These are phyloP conservation scores for Gambusia affinis DNA, from an alignment of 2,113 vertebrate species.

Conservation along the genomic window DNA sequence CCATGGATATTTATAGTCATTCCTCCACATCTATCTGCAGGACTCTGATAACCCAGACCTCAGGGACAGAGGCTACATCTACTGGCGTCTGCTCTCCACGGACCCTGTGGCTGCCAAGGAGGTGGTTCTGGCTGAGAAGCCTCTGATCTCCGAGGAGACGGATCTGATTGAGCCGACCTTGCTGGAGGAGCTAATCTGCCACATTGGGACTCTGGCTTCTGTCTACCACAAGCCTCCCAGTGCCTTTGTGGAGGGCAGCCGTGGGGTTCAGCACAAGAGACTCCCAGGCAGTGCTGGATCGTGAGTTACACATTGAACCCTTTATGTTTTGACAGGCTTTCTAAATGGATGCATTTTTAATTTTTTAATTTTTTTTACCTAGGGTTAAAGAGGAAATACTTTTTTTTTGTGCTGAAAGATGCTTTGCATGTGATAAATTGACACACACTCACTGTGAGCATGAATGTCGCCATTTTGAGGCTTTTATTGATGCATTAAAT, in stretches of 20 bases:
- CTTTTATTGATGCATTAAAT: neutral
- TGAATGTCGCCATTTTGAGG: neutral
- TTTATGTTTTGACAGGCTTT: constrained; percentile 5
- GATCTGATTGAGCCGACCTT: constrained; percentile 97
- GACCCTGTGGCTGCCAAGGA: constrained; percentile 97
- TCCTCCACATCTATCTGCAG: constrained; percentile 64
- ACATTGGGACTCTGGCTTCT: constrained; percentile 94
- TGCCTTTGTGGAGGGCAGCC: constrained; percentile 96
- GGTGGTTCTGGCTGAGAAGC: constrained; percentile 97
- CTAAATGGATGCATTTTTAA: neutral
- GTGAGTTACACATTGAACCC: constrained; percentile 81
- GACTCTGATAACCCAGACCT: constrained; percentile 98
- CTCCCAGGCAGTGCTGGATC: constrained; percentile 88
- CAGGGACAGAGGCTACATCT: constrained; percentile 96
- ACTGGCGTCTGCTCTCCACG: constrained; percentile 98
- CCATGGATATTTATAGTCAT: constrained; percentile 24
- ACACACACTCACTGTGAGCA: no score
- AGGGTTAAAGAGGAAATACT: neutral
- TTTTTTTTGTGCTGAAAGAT: neutral
- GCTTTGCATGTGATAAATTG: neutral
- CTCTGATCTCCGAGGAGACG: constrained; percentile 96
- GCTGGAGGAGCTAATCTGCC: constrained; percentile 97
- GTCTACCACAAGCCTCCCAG: constrained; percentile 98
- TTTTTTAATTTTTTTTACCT: constrained; percentile 28
- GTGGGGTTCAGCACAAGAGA: constrained; percentile 92